phyloP scores from a whole-genome alignment of 2,113 vertebrate species.

The Percopsis transmontana region DNA sequence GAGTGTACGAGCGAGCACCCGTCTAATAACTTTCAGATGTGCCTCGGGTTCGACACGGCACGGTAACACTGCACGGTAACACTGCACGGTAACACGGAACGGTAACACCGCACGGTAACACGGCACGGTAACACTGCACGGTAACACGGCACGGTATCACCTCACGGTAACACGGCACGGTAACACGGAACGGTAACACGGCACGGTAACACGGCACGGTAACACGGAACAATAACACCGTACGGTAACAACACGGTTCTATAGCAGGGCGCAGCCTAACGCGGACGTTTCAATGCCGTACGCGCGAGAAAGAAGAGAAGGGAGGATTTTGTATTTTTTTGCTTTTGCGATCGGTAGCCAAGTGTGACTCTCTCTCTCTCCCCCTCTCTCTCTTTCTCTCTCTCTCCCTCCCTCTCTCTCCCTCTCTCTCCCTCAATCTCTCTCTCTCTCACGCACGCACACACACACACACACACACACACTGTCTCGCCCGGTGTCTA shows the following conservation, averaged over 20 bases:
- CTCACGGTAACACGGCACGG: too few relatives aligned
- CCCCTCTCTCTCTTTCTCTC: neutral
- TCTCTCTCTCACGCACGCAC: too few relatives aligned
- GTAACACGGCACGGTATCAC: constrained; percentile 76
- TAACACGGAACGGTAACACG: constrained; percentile 14
- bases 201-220: constrained; percentile 43
- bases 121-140: constrained; percentile 76
- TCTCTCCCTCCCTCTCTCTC: too few relatives aligned
- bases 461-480: constrained; percentile 35
- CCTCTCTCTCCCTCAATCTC: too few relatives aligned
- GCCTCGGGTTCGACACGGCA: constrained; percentile 73
- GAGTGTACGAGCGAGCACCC: constrained; percentile 65
- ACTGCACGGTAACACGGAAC: constrained; percentile 40
- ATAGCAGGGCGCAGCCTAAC: constrained; percentile 57
- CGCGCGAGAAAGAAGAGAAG: neutral
- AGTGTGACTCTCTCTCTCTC: constrained; percentile 3
- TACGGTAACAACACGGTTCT: constrained; percentile 76
- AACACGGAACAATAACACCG: constrained; percentile 63
- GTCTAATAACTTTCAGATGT: constrained; percentile 81
- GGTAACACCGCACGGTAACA: constrained; percentile 76
- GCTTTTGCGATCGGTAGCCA: neutral
- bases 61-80: neutral
- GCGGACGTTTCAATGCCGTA: constrained; percentile 45
- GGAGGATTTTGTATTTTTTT: constrained; percentile 49
- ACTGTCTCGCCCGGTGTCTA: too few relatives aligned